A percentile compares a stretch with the other conserved stretches of the same genome.
Evolutionary conservation across 2,113 vertebrate species (phyloP).

Genomic region (Falcunculus frontatus): DNA sequence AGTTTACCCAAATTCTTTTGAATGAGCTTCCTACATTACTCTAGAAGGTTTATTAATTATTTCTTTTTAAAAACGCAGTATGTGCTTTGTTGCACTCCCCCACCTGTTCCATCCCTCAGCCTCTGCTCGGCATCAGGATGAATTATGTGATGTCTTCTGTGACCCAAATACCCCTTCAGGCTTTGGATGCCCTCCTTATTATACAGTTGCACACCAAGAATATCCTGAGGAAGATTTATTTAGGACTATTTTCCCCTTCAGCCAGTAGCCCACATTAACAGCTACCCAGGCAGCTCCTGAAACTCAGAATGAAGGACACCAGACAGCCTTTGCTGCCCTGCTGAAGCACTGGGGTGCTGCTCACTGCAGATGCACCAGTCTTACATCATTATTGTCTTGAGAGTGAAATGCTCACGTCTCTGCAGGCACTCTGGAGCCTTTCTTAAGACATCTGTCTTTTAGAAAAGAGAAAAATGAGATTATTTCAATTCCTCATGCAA

Average conservation of each 20-base stretch:
- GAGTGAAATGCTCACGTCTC: neutral
- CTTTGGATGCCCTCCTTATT: neutral
- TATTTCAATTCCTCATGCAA: neutral
- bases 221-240: neutral
- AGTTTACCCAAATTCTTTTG: neutral
- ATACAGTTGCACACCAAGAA: neutral
- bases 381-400: neutral
- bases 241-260: neutral
- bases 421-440: neutral
- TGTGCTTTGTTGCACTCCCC: neutral
- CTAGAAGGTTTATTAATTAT: neutral
- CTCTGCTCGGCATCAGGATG: neutral
- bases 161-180: neutral
- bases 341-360: neutral
- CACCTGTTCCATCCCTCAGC: neutral
- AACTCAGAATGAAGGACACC: neutral
- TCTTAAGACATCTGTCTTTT: neutral
- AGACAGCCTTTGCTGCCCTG: neutral
- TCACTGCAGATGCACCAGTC: neutral
- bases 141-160: neutral
- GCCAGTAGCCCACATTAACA: neutral
- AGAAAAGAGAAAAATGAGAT: neutral
- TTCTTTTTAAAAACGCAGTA: fast-evolving
- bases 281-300: neutral
- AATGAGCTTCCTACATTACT: neutral